Base-by-base conservation (phyloP, 2,797 vertebrate genomes). In the Coluber constrictor region DNA sequence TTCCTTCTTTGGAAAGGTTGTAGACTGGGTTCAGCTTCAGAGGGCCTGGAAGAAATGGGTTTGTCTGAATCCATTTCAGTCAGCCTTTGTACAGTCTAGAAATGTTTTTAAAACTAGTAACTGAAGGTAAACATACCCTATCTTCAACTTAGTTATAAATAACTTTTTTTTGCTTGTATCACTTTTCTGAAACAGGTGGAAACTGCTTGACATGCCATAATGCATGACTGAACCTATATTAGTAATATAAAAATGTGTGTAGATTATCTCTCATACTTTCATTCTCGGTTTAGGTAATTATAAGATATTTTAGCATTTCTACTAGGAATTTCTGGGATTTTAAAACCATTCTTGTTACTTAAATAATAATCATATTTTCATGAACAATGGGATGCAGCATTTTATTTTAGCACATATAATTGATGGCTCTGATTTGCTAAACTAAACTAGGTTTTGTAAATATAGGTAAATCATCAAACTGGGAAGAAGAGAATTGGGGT, bases 401-500 rank as follows among this genome's bases (percentile, higher is more conserved):
- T 86, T 90, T 86, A 91, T 32, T n/a, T 32, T 2, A 15, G 57
- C 57, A 25, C 25, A 47, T n/a, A 25, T 47, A 27, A 29, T 10
- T 29, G 86, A 83, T 88, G 88, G 1, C 15, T 37, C 12, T 95
- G 55, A 95, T 83, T 89, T 91, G 37, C 27, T 0, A 87, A 83
- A 95, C 94, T 95, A 27, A 95, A 56, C 2, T 92, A 66, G 90
- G 55, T 57, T 15, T 95, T 56, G 10, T 70, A 96, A 93, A 61
- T 87, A 94, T 92, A 98, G 98, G 98, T 94, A 99, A 98, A 97
- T 98, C 98, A 91, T 90, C 98, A 88, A 97, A 97, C 86, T 99
- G 99, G 99, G 99, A 99, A 94, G 98, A 98, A 87, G 98, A 98
- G 92, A 98, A 98, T 93, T 99, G 99, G 99, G 99, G 98, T 95